Conservation (phyloP, 2,888 invertebrate species). For the Galerucella nymphaeae region DNA sequence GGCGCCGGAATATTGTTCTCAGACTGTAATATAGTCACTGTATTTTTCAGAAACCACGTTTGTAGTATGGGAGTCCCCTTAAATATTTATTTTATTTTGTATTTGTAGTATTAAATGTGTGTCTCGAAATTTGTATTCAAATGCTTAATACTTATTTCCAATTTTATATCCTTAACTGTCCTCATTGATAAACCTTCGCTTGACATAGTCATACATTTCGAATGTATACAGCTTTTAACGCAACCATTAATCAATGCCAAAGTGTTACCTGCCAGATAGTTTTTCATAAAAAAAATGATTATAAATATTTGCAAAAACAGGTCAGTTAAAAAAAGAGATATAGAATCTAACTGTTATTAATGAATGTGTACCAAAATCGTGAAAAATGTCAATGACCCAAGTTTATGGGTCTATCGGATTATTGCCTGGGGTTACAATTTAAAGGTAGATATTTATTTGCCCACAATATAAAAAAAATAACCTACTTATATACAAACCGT, state of each 20-base stretch:
- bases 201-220: too few relatives aligned
- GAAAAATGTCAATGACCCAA: slow-evolving; percentile 7
- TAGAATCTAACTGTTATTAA: neutral
- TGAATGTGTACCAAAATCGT: slow-evolving; percentile 1
- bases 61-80: too few relatives aligned
- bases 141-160: too few relatives aligned
- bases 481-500: neutral
- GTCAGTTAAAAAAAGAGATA: neutral
- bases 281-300: neutral
- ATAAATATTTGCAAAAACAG: neutral
- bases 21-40: too few relatives aligned
- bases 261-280: neutral
- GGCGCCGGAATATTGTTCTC: too few relatives aligned
- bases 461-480: neutral
- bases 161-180: too few relatives aligned
- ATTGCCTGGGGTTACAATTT: slow-evolving; percentile 6
- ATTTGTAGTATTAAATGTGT: too few relatives aligned
- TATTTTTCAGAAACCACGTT: too few relatives aligned
- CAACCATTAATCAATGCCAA: neutral
- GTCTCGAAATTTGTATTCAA: too few relatives aligned
- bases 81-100: too few relatives aligned
- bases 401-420: neutral
- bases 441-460: neutral
- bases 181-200: too few relatives aligned
- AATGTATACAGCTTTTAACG: too few relatives aligned